phyloP scores from a whole-genome alignment of 2,113 vertebrate species.

The Mellivora capensis region DNA sequence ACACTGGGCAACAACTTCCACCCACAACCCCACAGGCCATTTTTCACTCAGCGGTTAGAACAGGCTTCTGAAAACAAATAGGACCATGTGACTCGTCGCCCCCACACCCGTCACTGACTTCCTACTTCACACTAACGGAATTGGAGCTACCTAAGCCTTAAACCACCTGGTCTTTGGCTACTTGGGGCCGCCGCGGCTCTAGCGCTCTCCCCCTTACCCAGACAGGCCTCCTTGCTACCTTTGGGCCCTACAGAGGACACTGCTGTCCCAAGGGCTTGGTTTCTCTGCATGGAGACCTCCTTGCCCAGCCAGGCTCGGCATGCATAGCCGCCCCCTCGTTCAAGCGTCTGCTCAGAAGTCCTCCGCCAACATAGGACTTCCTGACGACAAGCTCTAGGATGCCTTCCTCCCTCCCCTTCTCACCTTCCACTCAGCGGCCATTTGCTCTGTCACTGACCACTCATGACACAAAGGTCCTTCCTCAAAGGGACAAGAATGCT shows the following conservation, averaged over 20 bases:
- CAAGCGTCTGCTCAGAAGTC: not conserved
- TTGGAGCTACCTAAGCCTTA: not conserved
- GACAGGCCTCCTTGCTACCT: accelerated
- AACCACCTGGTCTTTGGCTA: no score
- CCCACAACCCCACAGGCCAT: not conserved
- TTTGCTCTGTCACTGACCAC: not conserved
- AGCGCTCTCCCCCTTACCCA: not conserved
- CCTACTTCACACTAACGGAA: not conserved
- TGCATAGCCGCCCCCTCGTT: accelerated
- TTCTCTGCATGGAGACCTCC: not conserved
- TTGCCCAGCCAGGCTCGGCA: not conserved
- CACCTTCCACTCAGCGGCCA: not conserved
- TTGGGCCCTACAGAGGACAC: not conserved
- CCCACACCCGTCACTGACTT: not conserved
- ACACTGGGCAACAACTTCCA: not conserved
- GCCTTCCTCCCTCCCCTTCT: not conserved
- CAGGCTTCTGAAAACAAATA: not conserved
- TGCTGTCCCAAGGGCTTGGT: not conserved
- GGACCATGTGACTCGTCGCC: not conserved
- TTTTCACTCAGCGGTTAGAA: not conserved
- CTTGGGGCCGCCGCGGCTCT: accelerated
- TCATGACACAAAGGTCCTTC: not conserved
- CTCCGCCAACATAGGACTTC: not conserved
- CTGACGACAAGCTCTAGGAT: not conserved
- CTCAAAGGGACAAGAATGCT: not conserved